These are phyloP conservation scores for Chauna torquata DNA, from an alignment of 2,113 vertebrate genomes.

Conservation along the genomic window DNA sequence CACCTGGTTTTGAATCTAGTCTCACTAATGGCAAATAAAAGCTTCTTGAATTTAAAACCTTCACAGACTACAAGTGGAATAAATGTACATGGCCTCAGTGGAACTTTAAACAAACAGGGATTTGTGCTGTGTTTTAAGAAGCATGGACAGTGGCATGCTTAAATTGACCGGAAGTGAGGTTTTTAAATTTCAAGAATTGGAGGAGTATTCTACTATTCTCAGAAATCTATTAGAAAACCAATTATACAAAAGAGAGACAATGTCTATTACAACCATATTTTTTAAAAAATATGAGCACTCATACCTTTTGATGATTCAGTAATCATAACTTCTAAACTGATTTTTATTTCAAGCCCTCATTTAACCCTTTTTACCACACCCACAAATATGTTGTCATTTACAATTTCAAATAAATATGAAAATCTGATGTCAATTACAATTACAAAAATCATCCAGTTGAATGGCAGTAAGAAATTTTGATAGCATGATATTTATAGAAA, in stretches of 20 bases:
- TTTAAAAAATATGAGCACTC: background rate
- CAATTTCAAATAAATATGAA: background rate
- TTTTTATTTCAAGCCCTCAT: background rate
- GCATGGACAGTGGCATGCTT: background rate
- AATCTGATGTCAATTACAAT: background rate
- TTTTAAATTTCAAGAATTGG: background rate
- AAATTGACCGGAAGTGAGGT: background rate
- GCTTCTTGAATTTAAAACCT: constrained; percentile 46
- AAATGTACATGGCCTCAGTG: background rate
- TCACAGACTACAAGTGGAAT: background rate
- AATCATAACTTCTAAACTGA: background rate
- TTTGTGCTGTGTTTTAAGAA: background rate
- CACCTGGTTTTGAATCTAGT: constrained; percentile 45
- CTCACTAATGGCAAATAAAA: constrained; percentile 39
- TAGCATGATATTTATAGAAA: background rate
- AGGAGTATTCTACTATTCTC: background rate
- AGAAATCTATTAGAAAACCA: background rate
- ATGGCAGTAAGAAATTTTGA: background rate
- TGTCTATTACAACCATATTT: background rate
- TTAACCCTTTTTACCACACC: background rate
- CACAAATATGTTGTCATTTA: background rate
- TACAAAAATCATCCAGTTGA: background rate
- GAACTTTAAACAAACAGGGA: background rate
- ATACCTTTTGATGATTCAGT: background rate
- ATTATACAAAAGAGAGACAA: background rate